Percentiles rank a stretch among this genome's conserved stretches.
Evolutionary conservation across 1,140 invertebrate genomes (phyloP).

Genomic region (Drosophila auraria): DNA sequence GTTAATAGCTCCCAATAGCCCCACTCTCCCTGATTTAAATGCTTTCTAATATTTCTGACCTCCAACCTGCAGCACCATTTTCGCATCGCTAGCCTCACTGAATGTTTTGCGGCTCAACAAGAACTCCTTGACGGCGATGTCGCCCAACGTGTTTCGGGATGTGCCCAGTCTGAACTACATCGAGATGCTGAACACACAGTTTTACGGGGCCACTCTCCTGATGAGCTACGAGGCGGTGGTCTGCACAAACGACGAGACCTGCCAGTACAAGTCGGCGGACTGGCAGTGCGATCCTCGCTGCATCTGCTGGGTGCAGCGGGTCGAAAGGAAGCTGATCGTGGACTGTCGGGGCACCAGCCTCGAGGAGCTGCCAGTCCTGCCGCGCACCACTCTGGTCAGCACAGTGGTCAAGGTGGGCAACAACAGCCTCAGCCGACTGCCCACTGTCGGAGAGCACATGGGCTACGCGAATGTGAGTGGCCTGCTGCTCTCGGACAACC

Average conservation of each 20-base stretch:
- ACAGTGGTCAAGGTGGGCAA: slow-evolving; percentile 86
- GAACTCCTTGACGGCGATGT: slow-evolving; percentile 59
- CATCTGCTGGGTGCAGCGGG: slow-evolving; percentile 84
- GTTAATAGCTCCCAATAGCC: background rate
- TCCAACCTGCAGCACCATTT: slow-evolving; percentile 55
- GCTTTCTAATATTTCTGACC: slow-evolving; percentile 12
- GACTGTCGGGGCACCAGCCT: slow-evolving; percentile 86
- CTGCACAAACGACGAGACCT: slow-evolving; percentile 81
- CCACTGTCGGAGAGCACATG: slow-evolving; percentile 55
- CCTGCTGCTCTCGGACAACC: slow-evolving; percentile 86
- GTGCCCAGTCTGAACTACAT: slow-evolving; percentile 48
- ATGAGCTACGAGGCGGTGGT: slow-evolving; percentile 78
- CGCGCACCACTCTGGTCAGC: slow-evolving; percentile 53
- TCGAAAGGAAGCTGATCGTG: slow-evolving; percentile 84
- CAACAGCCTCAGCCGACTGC: slow-evolving; percentile 85
- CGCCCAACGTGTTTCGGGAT: slow-evolving; percentile 29
- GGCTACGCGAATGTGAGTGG: slow-evolving; percentile 85
- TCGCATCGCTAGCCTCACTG: slow-evolving; percentile 55
- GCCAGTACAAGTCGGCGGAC: slow-evolving; percentile 65
- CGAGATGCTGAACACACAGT: slow-evolving; percentile 69
- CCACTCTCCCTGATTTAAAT: background rate
- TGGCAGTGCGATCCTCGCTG: slow-evolving; percentile 86
- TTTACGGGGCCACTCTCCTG: slow-evolving; percentile 65
- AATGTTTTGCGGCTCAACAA: slow-evolving; percentile 52
- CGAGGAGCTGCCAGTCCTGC: slow-evolving; percentile 66